phyloP scores from a whole-genome alignment of 2,113 vertebrate species.

The Todiramphus saurophagus region DNA sequence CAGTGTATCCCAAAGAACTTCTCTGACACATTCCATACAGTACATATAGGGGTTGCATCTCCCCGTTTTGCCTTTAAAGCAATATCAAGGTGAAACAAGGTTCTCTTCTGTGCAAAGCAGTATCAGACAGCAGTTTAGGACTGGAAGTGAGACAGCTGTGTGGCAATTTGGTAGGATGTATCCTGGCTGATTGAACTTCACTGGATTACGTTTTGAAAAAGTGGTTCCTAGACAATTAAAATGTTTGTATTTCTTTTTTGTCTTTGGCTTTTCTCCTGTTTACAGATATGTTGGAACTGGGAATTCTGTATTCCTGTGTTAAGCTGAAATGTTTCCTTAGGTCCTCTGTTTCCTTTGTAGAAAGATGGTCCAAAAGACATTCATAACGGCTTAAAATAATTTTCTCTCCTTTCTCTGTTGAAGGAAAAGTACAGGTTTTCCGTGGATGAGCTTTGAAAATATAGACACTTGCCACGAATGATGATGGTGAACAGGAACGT shows the following conservation, averaged over 20 bases:
- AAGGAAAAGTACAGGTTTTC: background rate
- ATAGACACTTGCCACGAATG: background rate
- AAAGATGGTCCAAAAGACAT: background rate
- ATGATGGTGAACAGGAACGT: background rate
- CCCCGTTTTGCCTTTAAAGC: background rate
- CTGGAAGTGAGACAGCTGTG: background rate
- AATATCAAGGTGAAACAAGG: background rate
- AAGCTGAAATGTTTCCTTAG: background rate
- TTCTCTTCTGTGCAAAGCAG: background rate
- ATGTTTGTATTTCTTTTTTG: background rate
- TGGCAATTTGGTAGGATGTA: background rate
- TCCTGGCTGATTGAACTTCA: background rate
- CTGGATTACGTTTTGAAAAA: background rate
- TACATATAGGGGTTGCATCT: background rate
- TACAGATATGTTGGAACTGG: background rate
- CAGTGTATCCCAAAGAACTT: background rate
- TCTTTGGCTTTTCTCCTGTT: background rate
- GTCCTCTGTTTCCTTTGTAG: background rate
- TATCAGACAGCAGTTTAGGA: background rate
- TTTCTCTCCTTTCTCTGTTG: background rate
- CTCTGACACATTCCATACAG: background rate
- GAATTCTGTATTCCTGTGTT: background rate
- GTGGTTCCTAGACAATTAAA: background rate
- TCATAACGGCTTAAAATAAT: background rate
- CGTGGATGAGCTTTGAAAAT: background rate